Evolutionary conservation across 2,888 invertebrate species (phyloP).

Genomic region (Parelbella ahira): DNA sequence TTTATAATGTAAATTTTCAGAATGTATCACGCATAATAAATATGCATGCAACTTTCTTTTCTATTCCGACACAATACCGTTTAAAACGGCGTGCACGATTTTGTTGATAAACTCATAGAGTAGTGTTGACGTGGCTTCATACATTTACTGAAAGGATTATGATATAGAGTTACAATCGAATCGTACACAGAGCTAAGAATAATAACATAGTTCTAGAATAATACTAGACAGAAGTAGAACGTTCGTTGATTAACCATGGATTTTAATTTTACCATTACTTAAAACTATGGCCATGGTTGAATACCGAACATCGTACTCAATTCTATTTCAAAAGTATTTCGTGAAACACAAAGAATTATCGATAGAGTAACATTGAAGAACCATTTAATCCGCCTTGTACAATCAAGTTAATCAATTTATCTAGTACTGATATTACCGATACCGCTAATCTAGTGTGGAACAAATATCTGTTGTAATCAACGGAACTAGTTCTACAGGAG

Average conservation of each 20-base stretch:
- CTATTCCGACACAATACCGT: slow-evolving; percentile 2
- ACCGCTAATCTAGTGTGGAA: not conserved
- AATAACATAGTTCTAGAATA: slow-evolving; percentile 1
- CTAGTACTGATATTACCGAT: not conserved
- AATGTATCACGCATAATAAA: not conserved
- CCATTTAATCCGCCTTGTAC: not conserved
- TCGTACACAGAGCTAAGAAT: not conserved
- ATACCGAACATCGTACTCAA: too few species aligned
- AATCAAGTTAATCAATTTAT: slow-evolving; percentile 7
- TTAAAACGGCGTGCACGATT: slow-evolving; percentile 5
- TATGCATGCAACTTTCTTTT: slow-evolving; percentile 12
- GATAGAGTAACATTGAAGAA: not conserved
- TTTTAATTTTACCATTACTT: too few species aligned
- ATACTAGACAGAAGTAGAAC: too few species aligned
- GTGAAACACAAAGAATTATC: too few species aligned
- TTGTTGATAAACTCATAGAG: not conserved
- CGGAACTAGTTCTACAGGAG: not conserved
- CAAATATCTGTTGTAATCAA: not conserved
- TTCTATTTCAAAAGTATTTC: too few species aligned
- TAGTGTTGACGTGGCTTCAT: slow-evolving; percentile 14
- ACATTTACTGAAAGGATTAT: slow-evolving; percentile 5
- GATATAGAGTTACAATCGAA: slow-evolving; percentile 8
- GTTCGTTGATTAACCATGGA: too few species aligned
- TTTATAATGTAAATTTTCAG: slow-evolving; percentile 17
- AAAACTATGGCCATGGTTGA: too few species aligned